Percentiles rank a stretch among this genome's conserved stretches.
Evolutionary conservation across 2,113 vertebrate species (phyloP).

Genomic region (Hylia prasina): DNA sequence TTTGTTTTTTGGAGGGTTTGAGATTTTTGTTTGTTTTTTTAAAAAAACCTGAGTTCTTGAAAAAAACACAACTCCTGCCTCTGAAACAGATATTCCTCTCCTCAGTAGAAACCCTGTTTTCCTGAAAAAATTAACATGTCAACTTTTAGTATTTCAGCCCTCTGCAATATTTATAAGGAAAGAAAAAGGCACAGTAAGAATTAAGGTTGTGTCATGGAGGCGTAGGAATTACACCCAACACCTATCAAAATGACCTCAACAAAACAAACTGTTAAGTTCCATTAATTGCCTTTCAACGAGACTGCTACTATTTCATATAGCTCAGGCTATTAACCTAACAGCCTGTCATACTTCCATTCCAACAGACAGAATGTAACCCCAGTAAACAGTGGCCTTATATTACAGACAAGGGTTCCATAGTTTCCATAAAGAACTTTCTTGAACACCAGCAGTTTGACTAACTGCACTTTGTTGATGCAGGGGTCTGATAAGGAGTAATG

Average conservation of each 20-base stretch:
- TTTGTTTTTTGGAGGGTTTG: background rate
- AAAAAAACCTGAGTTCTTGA: constrained; percentile 38
- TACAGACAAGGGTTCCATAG: background rate
- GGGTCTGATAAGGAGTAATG: background rate
- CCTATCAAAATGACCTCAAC: background rate
- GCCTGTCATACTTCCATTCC: background rate
- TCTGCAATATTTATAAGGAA: constrained; percentile 6
- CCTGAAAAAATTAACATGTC: constrained; percentile 51
- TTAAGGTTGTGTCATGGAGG: background rate
- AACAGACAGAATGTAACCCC: background rate
- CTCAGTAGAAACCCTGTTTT: constrained; percentile 37
- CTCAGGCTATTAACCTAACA: background rate
- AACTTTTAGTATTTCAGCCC: constrained; percentile 12
- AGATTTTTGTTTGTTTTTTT: background rate
- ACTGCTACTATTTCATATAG: background rate
- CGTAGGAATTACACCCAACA: background rate
- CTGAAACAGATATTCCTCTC: constrained; percentile 45
- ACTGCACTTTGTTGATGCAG: background rate
- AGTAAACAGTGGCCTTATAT: background rate
- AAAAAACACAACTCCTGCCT: constrained; percentile 38
- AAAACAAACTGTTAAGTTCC: background rate
- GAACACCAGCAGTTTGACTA: background rate
- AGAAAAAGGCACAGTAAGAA: background rate
- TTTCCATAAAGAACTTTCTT: background rate
- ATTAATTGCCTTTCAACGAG: background rate